Base-by-base conservation (phyloP, 2,113 vertebrate genomes). In the Balaeniceps rex region DNA sequence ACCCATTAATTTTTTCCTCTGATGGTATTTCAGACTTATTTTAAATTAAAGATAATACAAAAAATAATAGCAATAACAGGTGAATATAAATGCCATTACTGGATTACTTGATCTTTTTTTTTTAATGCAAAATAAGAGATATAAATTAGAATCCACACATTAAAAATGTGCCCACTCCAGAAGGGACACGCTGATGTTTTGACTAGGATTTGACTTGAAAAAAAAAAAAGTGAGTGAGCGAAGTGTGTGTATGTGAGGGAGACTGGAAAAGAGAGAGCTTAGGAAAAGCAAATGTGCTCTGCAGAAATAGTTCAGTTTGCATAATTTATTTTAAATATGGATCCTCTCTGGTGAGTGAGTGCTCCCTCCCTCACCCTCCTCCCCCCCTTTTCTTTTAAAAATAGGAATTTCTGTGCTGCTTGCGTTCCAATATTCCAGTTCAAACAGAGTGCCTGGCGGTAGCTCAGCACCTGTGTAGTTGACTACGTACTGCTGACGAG, bases 281-380 rank as follows among this genome's bases (percentile, higher is more conserved):
- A 87, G 31, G 10, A 64, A 68, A 83, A 70, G 64, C 34, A 88
- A 93, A 69, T 72, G n/a, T 80, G 36, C 72, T 95, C 79, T 93
- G 72, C 51, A 91, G 66, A 93, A 87, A 86, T 82, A 96, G 88
- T 94, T 96, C 77, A 94, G 79, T 90, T 93, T 83, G 58, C 55
- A 87, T 86, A 78, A 87, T 87, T 93, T 80, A 83, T 89, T 97
- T 95, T 71, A 91, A 96, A 89, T 78, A 74, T 78, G 85, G 24
- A 88, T 77, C 42, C 78, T 94, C 83, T 74, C 77, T 69, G 65
- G 74, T 87, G 89, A 71, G 87, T 71, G 77, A 87, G 52, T 0
- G 2, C 61, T 87, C 49, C 38, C 42, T 71, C 88, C 38, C 47
- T 68, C 40, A 11, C 10, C 28, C 38, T 6, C 23, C 18, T 8